Base-by-base conservation (phyloP, 1,140 invertebrate species). In the Anastrepha ludens region DNA sequence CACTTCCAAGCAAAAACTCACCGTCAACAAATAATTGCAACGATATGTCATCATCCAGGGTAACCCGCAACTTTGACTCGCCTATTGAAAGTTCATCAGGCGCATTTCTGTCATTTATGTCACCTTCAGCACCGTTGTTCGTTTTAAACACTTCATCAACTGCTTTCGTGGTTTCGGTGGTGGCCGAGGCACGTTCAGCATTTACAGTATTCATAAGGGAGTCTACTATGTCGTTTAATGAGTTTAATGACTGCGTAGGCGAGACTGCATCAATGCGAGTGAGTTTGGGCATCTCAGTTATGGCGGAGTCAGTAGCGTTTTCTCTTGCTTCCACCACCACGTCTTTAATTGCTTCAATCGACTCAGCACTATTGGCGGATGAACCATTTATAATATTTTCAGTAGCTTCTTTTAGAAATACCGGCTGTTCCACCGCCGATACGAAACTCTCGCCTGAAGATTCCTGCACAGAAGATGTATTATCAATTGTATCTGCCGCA, bases 1-100 rank as follows among this genome's bases (percentile, higher is more conserved):
- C 29, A 55, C 50, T 55, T 55, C 11, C 50, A 55, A 8, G 11
- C 50, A 55, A 55, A 8, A 55, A 55, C 50, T 81, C 47, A 81
- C 74, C 74, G 20, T 81, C 74, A 81, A 20, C 74, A 29, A 81
- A 81, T n/a, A 81, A 55, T 55, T 55, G 74, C n/a, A 81, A 8
- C 8, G 74, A 81, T 81, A 81, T 81, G 20, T 81, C 47, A 29
- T 81, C 47, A 29, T 81, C 47, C 44, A 81, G 15, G n/a, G 44
- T 81, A 81, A 55, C 47, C 13, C 44, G 17, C 44, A 55, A 81
- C 3, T 81, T 55, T 20, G 74, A 3, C 20, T 58, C 74, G 47
- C 5, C 47, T 55, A 81, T 55, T 55, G 47, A 11, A 5, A 81
- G 17, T 55, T 81, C 7, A 7, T 81, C 74, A 13, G 74, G 3